Conservation (phyloP, 2,113 vertebrate species). For the Ophiodon elongatus region DNA sequence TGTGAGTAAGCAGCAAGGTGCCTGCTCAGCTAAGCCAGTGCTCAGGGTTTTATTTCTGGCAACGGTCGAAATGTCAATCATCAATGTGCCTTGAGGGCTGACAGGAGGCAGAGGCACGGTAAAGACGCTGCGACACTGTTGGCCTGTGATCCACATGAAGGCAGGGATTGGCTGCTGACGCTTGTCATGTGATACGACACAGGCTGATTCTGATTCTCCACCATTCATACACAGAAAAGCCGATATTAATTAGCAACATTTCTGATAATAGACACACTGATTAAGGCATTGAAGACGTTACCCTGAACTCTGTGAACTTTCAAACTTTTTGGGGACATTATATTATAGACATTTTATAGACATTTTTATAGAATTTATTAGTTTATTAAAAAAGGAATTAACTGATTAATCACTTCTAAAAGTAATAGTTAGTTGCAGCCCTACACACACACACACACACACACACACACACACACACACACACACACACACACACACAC, state of each 20-base stretch:
- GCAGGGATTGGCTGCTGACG: neutral
- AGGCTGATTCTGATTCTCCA: conserved; percentile 1
- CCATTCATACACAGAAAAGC: neutral
- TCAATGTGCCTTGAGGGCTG: conserved; percentile 50
- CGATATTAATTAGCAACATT: neutral
- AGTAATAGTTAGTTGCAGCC: neutral
- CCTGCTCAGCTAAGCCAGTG: conserved; percentile 10
- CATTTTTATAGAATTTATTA: no score
- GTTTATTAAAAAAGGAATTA: neutral
- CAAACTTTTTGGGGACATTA: neutral
- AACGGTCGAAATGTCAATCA: conserved; percentile 66
- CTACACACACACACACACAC: neutral
- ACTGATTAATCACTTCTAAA: neutral
- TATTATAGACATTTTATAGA: neutral
- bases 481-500: no score
- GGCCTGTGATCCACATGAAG: neutral
- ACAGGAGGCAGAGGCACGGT: conserved; percentile 49
- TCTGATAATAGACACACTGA: neutral
- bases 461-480: no score
- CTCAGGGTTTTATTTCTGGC: conserved; percentile 28
- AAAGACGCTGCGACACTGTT: conserved; percentile 18
- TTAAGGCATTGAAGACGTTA: neutral
- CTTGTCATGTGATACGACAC: conserved; percentile 9
- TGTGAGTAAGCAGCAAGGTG: conserved; percentile 18
- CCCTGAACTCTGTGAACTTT: neutral